phyloP scores from a whole-genome alignment of 1,140 invertebrate genomes.

The Lordiphosa clarofinis region DNA sequence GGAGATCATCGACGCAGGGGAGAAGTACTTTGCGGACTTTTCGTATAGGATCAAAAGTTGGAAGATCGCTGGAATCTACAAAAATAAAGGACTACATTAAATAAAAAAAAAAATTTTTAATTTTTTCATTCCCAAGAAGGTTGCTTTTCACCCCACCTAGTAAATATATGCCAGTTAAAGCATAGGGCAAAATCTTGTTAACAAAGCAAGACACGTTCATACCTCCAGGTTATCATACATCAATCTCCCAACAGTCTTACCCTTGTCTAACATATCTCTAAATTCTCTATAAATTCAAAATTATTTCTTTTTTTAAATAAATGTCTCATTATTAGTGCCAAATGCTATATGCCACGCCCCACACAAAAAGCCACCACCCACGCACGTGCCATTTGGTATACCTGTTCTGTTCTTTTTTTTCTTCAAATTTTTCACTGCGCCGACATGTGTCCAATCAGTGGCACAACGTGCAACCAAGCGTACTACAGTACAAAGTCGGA shows the following conservation, averaged over 20 bases:
- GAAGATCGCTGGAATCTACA: too few species aligned
- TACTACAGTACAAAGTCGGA: slow-evolving; percentile 10
- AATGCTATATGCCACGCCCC: slow-evolving; percentile 19
- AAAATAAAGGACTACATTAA: too few species aligned
- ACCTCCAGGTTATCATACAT: neutral
- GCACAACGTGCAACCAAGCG: slow-evolving; percentile 45
- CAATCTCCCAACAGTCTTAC: slow-evolving; percentile 14
- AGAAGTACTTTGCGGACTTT: too few species aligned
- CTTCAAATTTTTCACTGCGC: slow-evolving; percentile 38
- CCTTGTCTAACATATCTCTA: slow-evolving; percentile 11
- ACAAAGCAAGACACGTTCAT: slow-evolving; percentile 24
- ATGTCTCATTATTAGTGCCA: slow-evolving; percentile 44
- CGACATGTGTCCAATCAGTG: slow-evolving; percentile 54
- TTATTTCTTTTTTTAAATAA: slow-evolving; percentile 36
- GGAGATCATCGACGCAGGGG: too few species aligned
- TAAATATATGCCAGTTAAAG: too few species aligned
- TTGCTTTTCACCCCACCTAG: too few species aligned
- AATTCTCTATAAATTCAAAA: slow-evolving; percentile 36
- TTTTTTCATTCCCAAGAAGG: too few species aligned
- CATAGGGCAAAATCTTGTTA: slow-evolving; percentile 5
- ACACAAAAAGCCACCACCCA: slow-evolving; percentile 1
- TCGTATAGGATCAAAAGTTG: too few species aligned
- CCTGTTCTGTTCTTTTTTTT: neutral
- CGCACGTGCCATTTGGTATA: slow-evolving; percentile 33
- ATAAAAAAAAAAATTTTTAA: too few species aligned